These are phyloP conservation scores for Idaea straminata DNA, from an alignment of 2,888 invertebrate species.

Conservation along the genomic window DNA sequence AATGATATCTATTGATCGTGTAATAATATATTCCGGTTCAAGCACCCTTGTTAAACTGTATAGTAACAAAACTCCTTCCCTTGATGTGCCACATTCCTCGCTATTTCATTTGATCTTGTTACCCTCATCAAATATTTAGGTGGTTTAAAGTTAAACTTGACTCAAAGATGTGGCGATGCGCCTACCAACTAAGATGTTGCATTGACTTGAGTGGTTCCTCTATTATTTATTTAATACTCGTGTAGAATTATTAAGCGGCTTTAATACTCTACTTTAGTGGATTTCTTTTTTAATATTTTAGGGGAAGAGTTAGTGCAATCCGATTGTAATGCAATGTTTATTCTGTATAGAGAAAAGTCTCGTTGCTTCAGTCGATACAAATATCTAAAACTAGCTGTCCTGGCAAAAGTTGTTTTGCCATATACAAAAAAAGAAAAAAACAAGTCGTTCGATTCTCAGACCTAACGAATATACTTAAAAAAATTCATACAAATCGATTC, in stretches of 20 bases:
- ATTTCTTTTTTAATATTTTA: neutral
- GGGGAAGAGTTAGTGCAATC: neutral
- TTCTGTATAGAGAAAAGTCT: no score
- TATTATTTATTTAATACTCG: constrained; percentile 25
- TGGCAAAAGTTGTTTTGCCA: no score
- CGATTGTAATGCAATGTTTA: neutral
- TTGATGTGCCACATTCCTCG: constrained; percentile 54
- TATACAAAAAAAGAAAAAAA: no score
- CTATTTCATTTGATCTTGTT: constrained; percentile 71
- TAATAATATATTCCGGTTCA: constrained; percentile 69
- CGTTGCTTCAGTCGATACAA: no score
- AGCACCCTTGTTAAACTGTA: constrained; percentile 71
- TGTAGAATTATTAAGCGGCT: constrained; percentile 51
- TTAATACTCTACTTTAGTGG: constrained; percentile 34
- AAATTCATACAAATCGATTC: no score
- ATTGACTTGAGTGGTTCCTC: constrained; percentile 37
- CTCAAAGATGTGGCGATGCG: constrained; percentile 55
- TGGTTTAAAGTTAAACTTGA: constrained; percentile 59
- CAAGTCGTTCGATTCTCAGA: no score
- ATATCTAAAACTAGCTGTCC: no score
- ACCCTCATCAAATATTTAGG: constrained; percentile 75
- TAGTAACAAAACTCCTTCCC: constrained; percentile 40
- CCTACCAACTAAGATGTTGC: constrained; percentile 48
- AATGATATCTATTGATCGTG: constrained; percentile 57
- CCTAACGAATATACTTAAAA: no score